Conservation (phyloP, 2,888 invertebrate species). For the Drepanosiphum platanoidis region DNA sequence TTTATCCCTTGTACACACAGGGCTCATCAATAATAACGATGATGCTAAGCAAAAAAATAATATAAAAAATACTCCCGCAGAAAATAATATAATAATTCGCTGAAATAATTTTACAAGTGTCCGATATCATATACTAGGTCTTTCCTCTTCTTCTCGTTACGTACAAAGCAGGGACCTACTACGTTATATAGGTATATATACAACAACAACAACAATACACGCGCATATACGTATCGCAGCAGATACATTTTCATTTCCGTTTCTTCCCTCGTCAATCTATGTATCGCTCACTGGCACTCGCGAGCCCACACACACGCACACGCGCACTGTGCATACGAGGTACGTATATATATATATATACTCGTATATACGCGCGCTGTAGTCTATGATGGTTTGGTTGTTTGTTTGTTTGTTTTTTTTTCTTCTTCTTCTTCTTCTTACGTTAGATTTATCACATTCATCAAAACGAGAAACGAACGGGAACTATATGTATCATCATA, state of each 20-base stretch:
- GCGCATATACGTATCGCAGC: not conserved
- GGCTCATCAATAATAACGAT: constrained; percentile 49
- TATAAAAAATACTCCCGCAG: not conserved
- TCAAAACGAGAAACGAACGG: constrained; percentile 27
- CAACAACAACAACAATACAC: too few species aligned
- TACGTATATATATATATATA: not conserved
- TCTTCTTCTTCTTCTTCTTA: too few species aligned
- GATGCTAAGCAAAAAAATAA: constrained; percentile 17
- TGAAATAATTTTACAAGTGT: constrained; percentile 33
- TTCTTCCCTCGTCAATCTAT: constrained; percentile 8
- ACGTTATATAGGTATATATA: not conserved
- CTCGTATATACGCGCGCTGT: not conserved
- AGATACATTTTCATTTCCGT: constrained; percentile 33
- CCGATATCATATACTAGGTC: constrained; percentile 1
- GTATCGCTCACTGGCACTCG: not conserved
- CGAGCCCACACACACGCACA: not conserved
- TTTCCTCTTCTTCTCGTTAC: not conserved
- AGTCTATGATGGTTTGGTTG: constrained; percentile 28
- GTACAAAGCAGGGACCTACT: not conserved
- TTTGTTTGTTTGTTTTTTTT: constrained; percentile 4
- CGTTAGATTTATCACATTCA: constrained; percentile 38
- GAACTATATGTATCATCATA: constrained; percentile 6
- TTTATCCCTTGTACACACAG: not conserved
- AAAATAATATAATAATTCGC: constrained; percentile 39
- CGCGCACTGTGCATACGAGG: not conserved